Percentiles rank a stretch among this genome's conserved stretches.
Evolutionary conservation across 1,140 invertebrate genomes (phyloP).

Genomic region (Idris sp.): DNA sequence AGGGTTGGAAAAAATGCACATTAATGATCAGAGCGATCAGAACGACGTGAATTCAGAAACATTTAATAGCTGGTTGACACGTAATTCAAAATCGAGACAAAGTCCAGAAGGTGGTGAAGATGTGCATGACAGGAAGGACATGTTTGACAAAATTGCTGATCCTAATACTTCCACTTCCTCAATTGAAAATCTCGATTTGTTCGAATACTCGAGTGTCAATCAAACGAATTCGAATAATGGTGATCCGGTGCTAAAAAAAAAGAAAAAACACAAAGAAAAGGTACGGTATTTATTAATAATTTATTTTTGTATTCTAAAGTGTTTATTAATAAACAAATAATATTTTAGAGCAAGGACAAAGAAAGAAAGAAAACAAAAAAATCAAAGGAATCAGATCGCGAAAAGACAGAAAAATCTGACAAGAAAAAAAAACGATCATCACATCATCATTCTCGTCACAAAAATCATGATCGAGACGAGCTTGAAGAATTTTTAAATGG

Average conservation of each 20-base stretch:
- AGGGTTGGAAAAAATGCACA: no score
- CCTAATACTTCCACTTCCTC: no score
- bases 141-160: constrained; percentile 67
- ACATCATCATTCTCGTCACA: constrained; percentile 67
- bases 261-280: constrained; percentile 81
- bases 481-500: constrained; percentile 84
- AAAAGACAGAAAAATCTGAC: constrained; percentile 71
- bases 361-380: constrained; percentile 78
- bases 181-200: constrained; percentile 79
- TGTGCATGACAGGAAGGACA: constrained; percentile 56
- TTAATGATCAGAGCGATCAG: constrained; percentile 75
- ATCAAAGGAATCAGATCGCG: constrained; percentile 75
- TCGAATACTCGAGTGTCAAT: constrained; percentile 76
- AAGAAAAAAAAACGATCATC: constrained; percentile 76
- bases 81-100: constrained; percentile 80
- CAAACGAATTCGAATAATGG: constrained; percentile 76
- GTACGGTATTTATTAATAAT: constrained; percentile 55
- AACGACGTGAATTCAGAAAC: constrained; percentile 78
- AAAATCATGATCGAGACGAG: constrained; percentile 79
- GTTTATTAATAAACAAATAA: no score
- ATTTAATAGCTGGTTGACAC: constrained; percentile 80
- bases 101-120: constrained; percentile 83
- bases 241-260: constrained; percentile 77
- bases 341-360: constrained; percentile 81
- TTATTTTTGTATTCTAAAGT: no score